Base-by-base conservation (phyloP, 2,888 invertebrate genomes). In the Myopa tessellatipennis region DNA sequence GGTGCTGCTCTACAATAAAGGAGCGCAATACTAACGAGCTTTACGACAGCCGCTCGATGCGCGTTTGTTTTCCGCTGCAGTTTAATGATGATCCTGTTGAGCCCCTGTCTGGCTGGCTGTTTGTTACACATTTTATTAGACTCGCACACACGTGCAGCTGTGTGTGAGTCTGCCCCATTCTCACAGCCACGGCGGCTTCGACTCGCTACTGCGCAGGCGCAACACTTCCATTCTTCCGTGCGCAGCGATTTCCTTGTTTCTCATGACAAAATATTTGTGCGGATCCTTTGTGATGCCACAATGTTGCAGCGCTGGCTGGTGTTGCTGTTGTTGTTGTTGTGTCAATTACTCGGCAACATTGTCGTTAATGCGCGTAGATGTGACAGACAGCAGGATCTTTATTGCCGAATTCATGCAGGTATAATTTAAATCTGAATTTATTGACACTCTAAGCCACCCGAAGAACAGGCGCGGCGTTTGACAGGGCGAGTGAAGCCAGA, bases 261-360 rank as follows among this genome's bases (percentile, higher is more conserved):
- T 58, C 68, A 68, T 75, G 58, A 38, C 75, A 52, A 75, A 73
- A 75, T 68, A 68, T 68, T 68, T 40, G 40, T 40, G 38, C 40
- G 7, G 18, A 18, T 67, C 74, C 58, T 68, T 58, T 75, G 68
- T 75, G 7, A 16, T 12, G 55, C 34, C 10, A 50, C 50, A 55
- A 10, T 70, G 38, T 67, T 26, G 38, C 38, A 40, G n/a, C 38
- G 36, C 36, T 67, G 67, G 12, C n/a, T 73, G 61, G 45, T n/a
- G 34, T 71, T 67, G 55, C 10, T 65, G 10, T 58, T 65, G 16
- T 45, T 16, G n/a, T 18, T 70, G 26, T 2, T 71, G 74, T 73
- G 72, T 74, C 77, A 79, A 71, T 76, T 71, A 71, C 38, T 61
- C 76, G 70, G 71, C 76, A 65, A 76, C 74, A 74, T 18, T 75